phyloP scores from a whole-genome alignment of 2,113 vertebrate species.

The Sterrhoptilus dennistouni region DNA sequence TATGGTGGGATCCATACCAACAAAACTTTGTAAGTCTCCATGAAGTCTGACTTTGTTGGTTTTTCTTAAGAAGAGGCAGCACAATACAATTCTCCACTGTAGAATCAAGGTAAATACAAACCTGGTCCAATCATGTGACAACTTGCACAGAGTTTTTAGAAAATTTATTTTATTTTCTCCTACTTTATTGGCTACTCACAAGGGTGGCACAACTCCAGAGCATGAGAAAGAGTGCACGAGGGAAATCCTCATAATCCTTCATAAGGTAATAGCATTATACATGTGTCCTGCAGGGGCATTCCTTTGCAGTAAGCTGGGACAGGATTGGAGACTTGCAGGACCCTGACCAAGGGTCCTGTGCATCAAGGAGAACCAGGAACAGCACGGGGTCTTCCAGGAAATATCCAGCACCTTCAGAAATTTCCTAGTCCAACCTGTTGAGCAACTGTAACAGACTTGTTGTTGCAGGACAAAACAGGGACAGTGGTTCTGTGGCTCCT shows the following conservation, averaged over 20 bases:
- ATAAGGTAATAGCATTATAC: neutral
- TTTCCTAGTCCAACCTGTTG: neutral
- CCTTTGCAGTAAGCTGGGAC: neutral
- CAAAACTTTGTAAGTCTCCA: neutral
- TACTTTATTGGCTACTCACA: neutral
- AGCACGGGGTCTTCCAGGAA: neutral
- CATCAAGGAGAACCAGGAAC: neutral
- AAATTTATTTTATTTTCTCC: neutral
- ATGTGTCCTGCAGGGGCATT: neutral
- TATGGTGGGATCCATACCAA: neutral
- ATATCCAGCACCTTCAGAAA: neutral
- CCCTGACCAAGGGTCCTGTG: neutral
- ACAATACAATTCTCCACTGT: neutral
- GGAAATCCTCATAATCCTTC: neutral
- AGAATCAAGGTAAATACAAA: neutral
- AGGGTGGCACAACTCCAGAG: neutral
- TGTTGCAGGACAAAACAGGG: neutral
- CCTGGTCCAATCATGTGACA: accelerated
- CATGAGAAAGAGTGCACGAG: neutral
- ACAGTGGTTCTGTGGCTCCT: accelerated
- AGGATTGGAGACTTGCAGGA: neutral
- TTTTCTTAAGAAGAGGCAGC: neutral
- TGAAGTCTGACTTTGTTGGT: neutral
- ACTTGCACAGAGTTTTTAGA: neutral
- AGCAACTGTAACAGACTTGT: accelerated